Evolutionary conservation across 2,113 vertebrate genomes (phyloP).

Genomic region (Aleadryas rufinucha): DNA sequence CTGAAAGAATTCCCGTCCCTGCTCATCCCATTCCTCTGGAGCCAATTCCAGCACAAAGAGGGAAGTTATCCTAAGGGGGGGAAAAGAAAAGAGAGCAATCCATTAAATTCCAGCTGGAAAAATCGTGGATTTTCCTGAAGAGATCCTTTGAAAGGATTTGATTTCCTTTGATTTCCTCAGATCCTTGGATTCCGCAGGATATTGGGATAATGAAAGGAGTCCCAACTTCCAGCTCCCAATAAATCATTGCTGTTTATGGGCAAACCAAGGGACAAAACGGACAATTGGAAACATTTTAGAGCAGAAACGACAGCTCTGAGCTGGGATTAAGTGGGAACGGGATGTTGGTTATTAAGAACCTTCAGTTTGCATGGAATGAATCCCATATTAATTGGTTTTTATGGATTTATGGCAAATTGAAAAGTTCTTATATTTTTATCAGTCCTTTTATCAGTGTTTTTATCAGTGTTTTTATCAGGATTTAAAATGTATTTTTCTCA

Average conservation of each 20-base stretch:
- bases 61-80: neutral
- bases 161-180: neutral
- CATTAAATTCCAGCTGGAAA: neutral
- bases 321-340: neutral
- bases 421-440: neutral
- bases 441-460: neutral
- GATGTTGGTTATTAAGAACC: neutral
- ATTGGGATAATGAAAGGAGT: neutral
- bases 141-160: neutral
- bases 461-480: neutral
- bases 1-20: neutral
- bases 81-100: neutral
- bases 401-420: neutral
- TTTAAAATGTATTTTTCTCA: neutral
- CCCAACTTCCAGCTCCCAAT: neutral
- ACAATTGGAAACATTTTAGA: neutral
- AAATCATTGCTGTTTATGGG: neutral
- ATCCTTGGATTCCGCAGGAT: neutral
- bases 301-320: neutral
- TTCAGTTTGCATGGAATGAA: neutral
- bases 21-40: neutral
- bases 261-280: neutral
- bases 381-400: neutral
- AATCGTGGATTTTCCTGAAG: neutral
- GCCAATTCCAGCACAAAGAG: neutral